Evolutionary conservation across 2,113 vertebrate genomes (phyloP).

Genomic region (Thryonomys swinderianus): DNA sequence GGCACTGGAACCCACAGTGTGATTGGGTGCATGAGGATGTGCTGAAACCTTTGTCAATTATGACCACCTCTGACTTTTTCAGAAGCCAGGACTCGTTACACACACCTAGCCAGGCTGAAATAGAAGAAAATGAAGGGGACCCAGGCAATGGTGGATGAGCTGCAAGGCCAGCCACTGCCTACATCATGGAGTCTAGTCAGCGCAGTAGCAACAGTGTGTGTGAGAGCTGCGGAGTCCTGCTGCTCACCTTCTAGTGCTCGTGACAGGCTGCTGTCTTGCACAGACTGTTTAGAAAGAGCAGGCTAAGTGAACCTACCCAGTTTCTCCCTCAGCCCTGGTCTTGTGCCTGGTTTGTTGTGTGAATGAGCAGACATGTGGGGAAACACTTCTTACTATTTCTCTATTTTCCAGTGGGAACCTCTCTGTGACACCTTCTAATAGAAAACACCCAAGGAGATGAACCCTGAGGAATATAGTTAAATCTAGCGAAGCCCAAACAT

Average conservation of each 20-base stretch:
- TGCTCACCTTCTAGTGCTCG: neutral
- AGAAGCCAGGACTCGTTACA: neutral
- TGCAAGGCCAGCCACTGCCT: neutral
- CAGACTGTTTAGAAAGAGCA: neutral
- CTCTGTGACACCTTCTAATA: neutral
- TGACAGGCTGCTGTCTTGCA: neutral
- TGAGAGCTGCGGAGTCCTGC: neutral
- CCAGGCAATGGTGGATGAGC: neutral
- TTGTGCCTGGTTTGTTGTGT: neutral
- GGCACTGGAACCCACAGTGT: neutral
- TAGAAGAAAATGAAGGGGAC: too few species aligned
- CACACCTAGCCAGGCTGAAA: neutral
- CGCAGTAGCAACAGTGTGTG: rapidly evolving
- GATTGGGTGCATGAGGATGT: neutral
- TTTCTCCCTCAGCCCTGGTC: too few species aligned
- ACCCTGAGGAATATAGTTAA: neutral
- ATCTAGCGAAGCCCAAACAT: neutral
- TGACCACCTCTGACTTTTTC: neutral
- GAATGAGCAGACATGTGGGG: neutral
- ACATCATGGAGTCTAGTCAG: rapidly evolving
- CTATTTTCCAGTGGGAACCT: neutral
- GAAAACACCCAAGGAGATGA: neutral
- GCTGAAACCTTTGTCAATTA: too few species aligned
- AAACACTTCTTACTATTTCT: neutral
- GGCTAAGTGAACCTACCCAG: neutral